Conservation (phyloP, 2,888 invertebrate species). For the Geotrupes spiniger region DNA sequence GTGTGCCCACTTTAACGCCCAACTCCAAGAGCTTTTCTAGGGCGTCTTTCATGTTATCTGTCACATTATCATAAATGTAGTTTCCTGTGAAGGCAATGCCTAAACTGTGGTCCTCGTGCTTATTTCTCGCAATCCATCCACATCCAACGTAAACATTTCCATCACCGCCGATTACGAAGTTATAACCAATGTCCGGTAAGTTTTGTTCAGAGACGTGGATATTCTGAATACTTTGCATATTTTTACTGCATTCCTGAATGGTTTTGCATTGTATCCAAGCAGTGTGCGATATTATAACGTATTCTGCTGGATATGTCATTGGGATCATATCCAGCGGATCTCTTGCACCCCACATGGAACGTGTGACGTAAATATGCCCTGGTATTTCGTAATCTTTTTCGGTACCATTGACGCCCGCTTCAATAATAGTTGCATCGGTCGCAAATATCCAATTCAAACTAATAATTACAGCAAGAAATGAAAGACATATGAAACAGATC, state of each 20-base stretch:
- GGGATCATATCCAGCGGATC: conserved; percentile 52
- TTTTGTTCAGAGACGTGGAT: conserved; percentile 48
- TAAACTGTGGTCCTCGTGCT: conserved; percentile 50
- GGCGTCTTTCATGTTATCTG: conserved; percentile 49
- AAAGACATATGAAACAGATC: conserved; percentile 9
- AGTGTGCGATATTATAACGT: conserved; percentile 55
- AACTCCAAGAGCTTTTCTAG: conserved; percentile 48
- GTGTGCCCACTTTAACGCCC: conserved; percentile 47
- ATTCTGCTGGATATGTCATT: conserved; percentile 48
- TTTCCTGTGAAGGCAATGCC: conserved; percentile 55
- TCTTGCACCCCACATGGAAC: conserved; percentile 49
- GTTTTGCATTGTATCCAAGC: conserved; percentile 50
- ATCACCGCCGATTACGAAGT: conserved; percentile 57
- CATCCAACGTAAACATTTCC: conserved; percentile 56
- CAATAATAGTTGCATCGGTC: neutral
- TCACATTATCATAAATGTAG: conserved; percentile 48
- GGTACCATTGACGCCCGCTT: no score
- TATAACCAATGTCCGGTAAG: conserved; percentile 52
- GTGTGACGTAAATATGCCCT: conserved; percentile 9
- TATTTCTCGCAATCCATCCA: conserved; percentile 55
- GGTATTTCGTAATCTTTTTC: no score
- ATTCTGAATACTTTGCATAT: conserved; percentile 51
- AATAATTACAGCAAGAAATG: neutral
- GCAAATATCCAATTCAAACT: neutral
- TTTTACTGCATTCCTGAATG: conserved; percentile 48